phyloP scores from a whole-genome alignment of 2,888 invertebrate species.

The Agrochola lychnidis region DNA sequence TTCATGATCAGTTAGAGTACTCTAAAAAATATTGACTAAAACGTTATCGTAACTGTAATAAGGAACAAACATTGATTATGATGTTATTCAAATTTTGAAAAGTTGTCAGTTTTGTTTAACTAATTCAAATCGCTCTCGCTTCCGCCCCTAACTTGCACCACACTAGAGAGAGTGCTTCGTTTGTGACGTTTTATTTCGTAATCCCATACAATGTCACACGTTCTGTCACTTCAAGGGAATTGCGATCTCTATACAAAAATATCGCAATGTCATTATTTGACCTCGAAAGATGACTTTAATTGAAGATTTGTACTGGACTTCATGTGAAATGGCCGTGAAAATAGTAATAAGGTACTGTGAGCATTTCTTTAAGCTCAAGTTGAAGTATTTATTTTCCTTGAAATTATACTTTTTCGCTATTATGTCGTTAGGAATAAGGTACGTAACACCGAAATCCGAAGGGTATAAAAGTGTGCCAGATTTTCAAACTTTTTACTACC shows the following conservation, averaged over 20 bases:
- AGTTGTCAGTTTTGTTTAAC: background rate
- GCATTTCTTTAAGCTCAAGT: background rate
- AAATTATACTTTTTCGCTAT: background rate
- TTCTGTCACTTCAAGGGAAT: conserved; percentile 28
- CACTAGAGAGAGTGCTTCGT: conserved; percentile 37
- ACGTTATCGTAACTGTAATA: background rate
- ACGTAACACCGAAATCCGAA: too few species aligned
- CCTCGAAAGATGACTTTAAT: conserved; percentile 15
- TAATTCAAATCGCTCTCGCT: background rate
- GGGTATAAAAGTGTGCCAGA: too few species aligned
- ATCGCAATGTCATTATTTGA: conserved; percentile 17
- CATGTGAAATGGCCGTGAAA: background rate
- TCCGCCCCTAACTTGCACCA: background rate
- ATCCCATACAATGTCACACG: conserved; percentile 35
- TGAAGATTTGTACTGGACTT: background rate
- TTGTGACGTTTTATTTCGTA: conserved; percentile 48
- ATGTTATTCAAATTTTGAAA: background rate
- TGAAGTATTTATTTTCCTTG: background rate
- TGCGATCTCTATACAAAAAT: conserved; percentile 20
- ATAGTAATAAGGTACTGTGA: background rate
- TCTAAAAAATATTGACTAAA: background rate
- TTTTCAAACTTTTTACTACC: background rate
- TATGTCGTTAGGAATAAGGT: background rate
- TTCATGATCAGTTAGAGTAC: too few species aligned
- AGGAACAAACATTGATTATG: background rate